These are phyloP conservation scores for Mustelus asterias DNA, from an alignment of 2,113 vertebrate species.

Conservation along the genomic window DNA sequence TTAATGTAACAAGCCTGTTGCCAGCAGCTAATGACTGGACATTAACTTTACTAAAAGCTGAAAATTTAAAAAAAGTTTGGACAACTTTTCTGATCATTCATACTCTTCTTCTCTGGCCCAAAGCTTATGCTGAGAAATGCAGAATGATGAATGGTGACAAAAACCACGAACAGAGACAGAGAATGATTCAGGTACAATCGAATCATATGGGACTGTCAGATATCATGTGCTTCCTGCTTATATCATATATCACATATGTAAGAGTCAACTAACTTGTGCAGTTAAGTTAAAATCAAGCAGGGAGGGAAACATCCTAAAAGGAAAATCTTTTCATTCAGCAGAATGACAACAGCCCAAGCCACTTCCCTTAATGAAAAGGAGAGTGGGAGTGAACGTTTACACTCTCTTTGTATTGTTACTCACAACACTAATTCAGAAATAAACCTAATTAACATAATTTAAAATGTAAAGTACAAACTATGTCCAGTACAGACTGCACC, in stretches of 20 bases:
- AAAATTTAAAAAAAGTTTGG: background rate
- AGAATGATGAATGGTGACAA: background rate
- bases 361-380: background rate
- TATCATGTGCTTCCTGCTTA: background rate
- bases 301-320: background rate
- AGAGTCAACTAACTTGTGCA: background rate
- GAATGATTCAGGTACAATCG: background rate
- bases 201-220: background rate
- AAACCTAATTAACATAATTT: slow-evolving; percentile 17
- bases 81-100: background rate
- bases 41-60: background rate
- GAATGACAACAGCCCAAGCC: background rate
- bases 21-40: background rate
- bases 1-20: background rate
- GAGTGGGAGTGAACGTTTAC: background rate
- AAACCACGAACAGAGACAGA: background rate
- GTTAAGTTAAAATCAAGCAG: background rate
- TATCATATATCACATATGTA: background rate
- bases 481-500: background rate
- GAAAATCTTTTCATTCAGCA: background rate
- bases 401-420: background rate
- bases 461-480: background rate
- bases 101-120: background rate
- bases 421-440: slow-evolving; percentile 7
- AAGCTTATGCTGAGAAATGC: background rate